Conservation (phyloP, 2,797 vertebrate species). For the Gymnocypris eckloni region DNA sequence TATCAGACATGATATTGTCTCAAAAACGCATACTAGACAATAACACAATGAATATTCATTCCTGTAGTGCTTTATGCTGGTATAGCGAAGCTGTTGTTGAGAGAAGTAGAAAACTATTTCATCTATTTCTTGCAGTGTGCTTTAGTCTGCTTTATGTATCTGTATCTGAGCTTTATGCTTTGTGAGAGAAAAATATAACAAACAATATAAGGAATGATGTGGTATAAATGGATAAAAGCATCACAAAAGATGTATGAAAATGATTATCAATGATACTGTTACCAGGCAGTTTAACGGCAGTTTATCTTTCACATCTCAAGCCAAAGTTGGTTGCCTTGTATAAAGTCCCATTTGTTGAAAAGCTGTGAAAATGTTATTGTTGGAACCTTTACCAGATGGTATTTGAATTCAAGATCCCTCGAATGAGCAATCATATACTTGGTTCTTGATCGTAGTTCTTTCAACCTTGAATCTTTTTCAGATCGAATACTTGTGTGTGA, state of each 20-base stretch:
- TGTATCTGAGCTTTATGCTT: background rate
- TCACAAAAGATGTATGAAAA: constrained; percentile 44
- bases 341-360: constrained; percentile 49
- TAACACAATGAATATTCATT: constrained; percentile 50
- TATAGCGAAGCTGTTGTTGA: background rate
- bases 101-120: background rate
- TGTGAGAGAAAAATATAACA: background rate
- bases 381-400: constrained; percentile 27
- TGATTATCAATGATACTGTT: constrained; percentile 24
- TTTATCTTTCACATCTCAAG: constrained; percentile 50
- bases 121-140: background rate
- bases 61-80: constrained; percentile 10
- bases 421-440: constrained; percentile 21
- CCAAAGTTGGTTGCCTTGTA: constrained; percentile 35
- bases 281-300: constrained; percentile 33
- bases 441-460: constrained; percentile 6
- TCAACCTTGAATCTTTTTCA: constrained; percentile 26
- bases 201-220: constrained; percentile 51
- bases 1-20: constrained; percentile 73
- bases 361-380: constrained; percentile 32
- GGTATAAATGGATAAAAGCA: constrained; percentile 39
- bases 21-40: constrained; percentile 61
- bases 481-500: constrained; percentile 3
- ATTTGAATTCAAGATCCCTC: constrained; percentile 41
- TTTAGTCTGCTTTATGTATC: background rate